Evolutionary conservation across 2,113 vertebrate genomes (phyloP).

Genomic region (Bos indicus): DNA sequence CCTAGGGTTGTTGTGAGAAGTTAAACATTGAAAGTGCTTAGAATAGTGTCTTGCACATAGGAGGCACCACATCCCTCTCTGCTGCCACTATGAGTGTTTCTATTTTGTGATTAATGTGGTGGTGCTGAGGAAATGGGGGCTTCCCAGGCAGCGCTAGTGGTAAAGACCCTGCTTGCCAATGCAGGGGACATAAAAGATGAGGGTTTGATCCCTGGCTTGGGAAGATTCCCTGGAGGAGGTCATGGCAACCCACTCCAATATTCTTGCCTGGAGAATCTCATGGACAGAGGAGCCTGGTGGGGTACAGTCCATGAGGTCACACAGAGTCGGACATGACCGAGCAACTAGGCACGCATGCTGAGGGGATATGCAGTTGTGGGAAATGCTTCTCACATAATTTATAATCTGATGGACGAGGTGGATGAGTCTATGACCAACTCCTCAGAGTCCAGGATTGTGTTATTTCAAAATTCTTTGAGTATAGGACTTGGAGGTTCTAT

Average conservation of each 20-base stretch:
- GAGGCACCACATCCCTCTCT: neutral
- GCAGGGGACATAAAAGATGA: neutral
- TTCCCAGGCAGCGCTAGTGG: neutral
- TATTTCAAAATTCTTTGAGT: neutral
- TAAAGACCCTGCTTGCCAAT: neutral
- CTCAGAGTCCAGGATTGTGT: neutral
- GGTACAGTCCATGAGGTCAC: neutral
- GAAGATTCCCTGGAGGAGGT: neutral
- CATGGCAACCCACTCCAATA: neutral
- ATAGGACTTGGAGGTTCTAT: neutral
- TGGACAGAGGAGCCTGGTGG: neutral
- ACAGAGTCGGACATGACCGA: neutral
- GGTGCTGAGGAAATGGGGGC: neutral
- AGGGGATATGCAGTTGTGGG: neutral
- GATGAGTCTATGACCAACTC: neutral
- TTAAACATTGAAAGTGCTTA: neutral
- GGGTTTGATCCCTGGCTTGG: neutral
- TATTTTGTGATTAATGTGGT: too few species aligned
- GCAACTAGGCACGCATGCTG: neutral
- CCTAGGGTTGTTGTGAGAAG: neutral
- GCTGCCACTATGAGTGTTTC: rapidly evolving
- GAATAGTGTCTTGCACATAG: neutral
- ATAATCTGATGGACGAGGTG: neutral
- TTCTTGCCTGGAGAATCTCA: neutral
- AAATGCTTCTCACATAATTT: neutral